Conservation (phyloP, 2,797 vertebrate species). For the Percopsis omiscomaycus region DNA sequence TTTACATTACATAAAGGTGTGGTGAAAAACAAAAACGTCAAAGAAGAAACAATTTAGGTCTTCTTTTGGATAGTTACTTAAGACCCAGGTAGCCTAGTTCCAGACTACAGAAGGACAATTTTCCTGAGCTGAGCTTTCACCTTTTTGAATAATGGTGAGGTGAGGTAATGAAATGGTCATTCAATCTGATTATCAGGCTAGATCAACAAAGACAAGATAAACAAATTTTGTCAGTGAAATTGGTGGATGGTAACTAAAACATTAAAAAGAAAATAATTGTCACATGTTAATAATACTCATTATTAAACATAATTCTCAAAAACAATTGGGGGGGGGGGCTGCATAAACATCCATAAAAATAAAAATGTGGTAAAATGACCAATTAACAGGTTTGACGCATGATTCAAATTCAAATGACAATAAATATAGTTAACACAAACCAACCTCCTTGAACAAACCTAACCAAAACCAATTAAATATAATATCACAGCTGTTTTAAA, state of each 20-base stretch:
- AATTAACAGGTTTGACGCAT: neutral
- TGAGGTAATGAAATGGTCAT: too few relatives aligned
- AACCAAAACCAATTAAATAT: constrained; percentile 3
- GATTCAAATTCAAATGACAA: neutral
- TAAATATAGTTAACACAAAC: neutral
- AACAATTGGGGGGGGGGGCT: neutral
- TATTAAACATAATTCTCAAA: neutral
- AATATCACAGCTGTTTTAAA: constrained; percentile 25
- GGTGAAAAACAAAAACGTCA: too few relatives aligned
- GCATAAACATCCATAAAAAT: neutral
- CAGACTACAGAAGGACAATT: too few relatives aligned
- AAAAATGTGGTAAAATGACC: constrained; percentile 5
- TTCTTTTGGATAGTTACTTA: too few relatives aligned
- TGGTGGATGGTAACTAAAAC: constrained; percentile 11
- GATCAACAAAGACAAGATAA: neutral
- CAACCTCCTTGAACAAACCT: neutral
- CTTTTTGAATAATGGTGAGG: too few relatives aligned
- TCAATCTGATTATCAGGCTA: neutral
- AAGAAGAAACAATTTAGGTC: too few relatives aligned
- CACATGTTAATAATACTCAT: too few relatives aligned
- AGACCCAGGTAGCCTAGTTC: too few relatives aligned
- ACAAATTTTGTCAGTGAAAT: neutral
- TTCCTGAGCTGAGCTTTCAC: too few relatives aligned
- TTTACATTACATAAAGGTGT: too few relatives aligned
- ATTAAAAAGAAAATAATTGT: too few relatives aligned